Conservation (phyloP, 1,140 invertebrate genomes). For the Saxidomus purpurata region DNA sequence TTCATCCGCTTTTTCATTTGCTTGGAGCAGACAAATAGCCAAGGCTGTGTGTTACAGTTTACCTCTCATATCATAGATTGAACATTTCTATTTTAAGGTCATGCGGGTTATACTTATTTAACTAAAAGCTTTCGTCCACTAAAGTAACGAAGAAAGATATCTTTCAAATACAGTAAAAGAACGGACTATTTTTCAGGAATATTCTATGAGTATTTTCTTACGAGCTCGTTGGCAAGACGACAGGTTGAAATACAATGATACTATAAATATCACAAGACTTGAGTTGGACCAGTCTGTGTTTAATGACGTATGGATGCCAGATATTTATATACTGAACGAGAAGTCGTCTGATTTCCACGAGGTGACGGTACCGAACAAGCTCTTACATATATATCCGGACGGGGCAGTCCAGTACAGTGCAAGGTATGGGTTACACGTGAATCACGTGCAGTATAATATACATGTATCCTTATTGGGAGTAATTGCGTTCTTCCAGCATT, state of each 20-base stretch:
- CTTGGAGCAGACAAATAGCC: too few relatives aligned
- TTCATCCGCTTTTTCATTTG: too few relatives aligned
- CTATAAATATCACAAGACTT: constrained; percentile 84
- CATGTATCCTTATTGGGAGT: too few relatives aligned
- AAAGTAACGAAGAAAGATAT: too few relatives aligned
- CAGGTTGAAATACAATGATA: constrained; percentile 81
- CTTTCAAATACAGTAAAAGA: too few relatives aligned
- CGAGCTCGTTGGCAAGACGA: constrained; percentile 88
- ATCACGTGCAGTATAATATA: neutral
- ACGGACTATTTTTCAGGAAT: constrained; percentile 88
- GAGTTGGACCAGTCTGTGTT: constrained; percentile 62
- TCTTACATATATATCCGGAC: constrained; percentile 47
- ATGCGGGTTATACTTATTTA: too few relatives aligned
- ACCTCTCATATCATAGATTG: too few relatives aligned
- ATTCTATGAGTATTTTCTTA: constrained; percentile 89
- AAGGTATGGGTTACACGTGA: neutral
- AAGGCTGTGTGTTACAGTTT: too few relatives aligned
- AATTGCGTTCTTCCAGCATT: too few relatives aligned
- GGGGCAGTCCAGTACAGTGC: constrained; percentile 44
- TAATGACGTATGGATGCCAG: constrained; percentile 37
- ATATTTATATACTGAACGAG: constrained; percentile 54
- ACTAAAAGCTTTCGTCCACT: too few relatives aligned
- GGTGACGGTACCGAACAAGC: constrained; percentile 40
- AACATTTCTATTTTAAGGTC: too few relatives aligned
- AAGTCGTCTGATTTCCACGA: constrained; percentile 46